phyloP scores from a whole-genome alignment of 2,797 vertebrate species.

The Sebastes itinus region DNA sequence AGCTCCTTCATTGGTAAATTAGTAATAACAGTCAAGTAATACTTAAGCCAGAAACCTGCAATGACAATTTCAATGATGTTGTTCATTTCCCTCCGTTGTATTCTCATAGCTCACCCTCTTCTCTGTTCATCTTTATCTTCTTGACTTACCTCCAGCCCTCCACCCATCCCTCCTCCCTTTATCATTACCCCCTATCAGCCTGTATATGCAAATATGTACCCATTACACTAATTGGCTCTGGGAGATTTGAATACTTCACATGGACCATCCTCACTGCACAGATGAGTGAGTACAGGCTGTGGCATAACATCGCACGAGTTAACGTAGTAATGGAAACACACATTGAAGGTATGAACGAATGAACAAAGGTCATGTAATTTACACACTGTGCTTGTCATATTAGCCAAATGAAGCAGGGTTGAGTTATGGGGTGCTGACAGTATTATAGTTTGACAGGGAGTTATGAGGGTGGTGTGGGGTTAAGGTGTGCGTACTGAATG shows the following conservation, averaged over 20 bases:
- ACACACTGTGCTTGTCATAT: conserved; percentile 55
- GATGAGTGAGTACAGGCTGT: neutral
- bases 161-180: conserved; percentile 2
- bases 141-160: neutral
- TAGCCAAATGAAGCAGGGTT: conserved; percentile 63
- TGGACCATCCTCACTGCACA: conserved; percentile 7
- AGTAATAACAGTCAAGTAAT: neutral
- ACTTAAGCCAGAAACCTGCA: neutral
- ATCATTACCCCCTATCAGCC: conserved; percentile 11
- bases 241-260: conserved; percentile 60
- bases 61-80: neutral
- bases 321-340: conserved; percentile 32
- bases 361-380: conserved; percentile 61
- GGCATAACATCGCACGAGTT: conserved; percentile 17
- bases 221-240: conserved; percentile 68
- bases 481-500: neutral
- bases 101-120: neutral
- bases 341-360: conserved; percentile 20
- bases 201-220: conserved; percentile 56
- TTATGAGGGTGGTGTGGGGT: conserved; percentile 17
- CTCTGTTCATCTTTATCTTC: neutral
- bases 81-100: neutral
- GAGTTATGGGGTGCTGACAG: conserved; percentile 43
- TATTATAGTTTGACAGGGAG: conserved; percentile 23
- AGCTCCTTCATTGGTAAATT: neutral